phyloP scores from a whole-genome alignment of 2,888 invertebrate genomes.

The Pherbina coryleti region DNA sequence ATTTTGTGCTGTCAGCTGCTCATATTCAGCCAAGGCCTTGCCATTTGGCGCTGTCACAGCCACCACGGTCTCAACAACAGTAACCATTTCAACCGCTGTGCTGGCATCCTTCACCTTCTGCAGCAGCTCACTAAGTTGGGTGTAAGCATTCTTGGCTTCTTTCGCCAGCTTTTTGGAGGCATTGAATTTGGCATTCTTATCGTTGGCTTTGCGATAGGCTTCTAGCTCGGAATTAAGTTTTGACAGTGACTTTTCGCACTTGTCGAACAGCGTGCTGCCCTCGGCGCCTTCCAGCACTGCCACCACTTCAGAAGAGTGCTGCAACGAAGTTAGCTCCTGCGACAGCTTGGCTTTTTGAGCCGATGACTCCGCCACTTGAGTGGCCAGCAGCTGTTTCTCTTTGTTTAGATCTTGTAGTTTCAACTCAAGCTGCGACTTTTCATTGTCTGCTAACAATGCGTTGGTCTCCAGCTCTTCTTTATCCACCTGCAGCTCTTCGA shows the following conservation, averaged over 20 bases:
- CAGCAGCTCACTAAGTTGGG: constrained; percentile 62
- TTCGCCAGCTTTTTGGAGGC: constrained; percentile 66
- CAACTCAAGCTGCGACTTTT: constrained; percentile 60
- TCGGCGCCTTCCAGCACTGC: constrained; percentile 57
- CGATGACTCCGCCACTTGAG: constrained; percentile 55
- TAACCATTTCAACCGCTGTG: constrained; percentile 61
- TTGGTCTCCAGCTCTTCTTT: constrained; percentile 68
- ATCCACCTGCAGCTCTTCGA: constrained; percentile 72
- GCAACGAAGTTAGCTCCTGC: constrained; percentile 61
- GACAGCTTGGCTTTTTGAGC: constrained; percentile 58
- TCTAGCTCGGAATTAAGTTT: constrained; percentile 66
- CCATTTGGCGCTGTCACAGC: constrained; percentile 65
- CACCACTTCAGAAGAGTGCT: constrained; percentile 63
- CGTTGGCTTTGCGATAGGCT: constrained; percentile 66
- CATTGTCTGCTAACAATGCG: constrained; percentile 47
- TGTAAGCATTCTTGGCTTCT: constrained; percentile 65
- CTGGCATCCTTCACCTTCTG: constrained; percentile 64
- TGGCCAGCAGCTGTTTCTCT: constrained; percentile 66
- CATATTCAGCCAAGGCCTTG: constrained; percentile 64
- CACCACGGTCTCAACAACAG: constrained; percentile 62
- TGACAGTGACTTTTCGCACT: constrained; percentile 62
- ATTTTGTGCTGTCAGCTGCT: constrained; percentile 63
- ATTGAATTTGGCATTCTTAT: constrained; percentile 65
- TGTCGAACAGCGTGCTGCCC: constrained; percentile 59
- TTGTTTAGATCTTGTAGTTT: constrained; percentile 67